Evolutionary conservation across 2,888 invertebrate genomes (phyloP), one percentile per base, ranked within the genome.

Genomic region (Drosophila merina): DNA sequence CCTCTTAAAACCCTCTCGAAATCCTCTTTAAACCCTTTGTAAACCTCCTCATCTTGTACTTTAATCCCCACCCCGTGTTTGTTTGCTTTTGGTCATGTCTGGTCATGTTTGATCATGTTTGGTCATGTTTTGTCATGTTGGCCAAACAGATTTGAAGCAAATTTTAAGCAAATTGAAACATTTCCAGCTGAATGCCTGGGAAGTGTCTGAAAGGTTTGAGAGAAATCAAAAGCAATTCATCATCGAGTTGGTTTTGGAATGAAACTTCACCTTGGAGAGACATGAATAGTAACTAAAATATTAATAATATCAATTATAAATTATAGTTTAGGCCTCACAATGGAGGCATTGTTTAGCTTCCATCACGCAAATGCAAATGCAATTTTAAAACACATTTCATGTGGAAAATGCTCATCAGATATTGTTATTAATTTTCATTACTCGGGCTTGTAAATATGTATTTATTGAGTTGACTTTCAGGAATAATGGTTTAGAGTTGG

Each of bases 151-250:
- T 73, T 78, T 20, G 20, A 20, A 20, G 20, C 20, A 20, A 20
- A 20, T 20, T 20, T 73, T 58, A 60, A 68, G 45, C 75, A 81
- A 79, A 79, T 79, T 77, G 79, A 66, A 75, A 57, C 51, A 77
- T 75, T 78, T 58, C 56, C 31, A 38, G 9, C 10, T 51, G 30
- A 51, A 26, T 51, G 30, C 28, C 36, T 45, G 25, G 26, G 30
- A 45, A 50, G 48, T 42, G 42, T 28, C 33, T 62, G 5, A 14
- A 38, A 45, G 20, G 2, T 20, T 20, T 1, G n/a, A n/a, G n/a
- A n/a, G n/a, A 1, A 0, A 0, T 20, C 20, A 20, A 20, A 20
- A 20, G 20, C 20, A 20, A 14, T 14, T 14, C 14, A 14, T 14
- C 14, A 1, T 0, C 14, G 14, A 14, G 14, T 14, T 14, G 14